A percentile compares a stretch with the other conserved stretches of the same genome.
These are phyloP conservation scores for Eulemur mongoz DNA, from an alignment of 2,797 vertebrate species.

Conservation along the genomic window DNA sequence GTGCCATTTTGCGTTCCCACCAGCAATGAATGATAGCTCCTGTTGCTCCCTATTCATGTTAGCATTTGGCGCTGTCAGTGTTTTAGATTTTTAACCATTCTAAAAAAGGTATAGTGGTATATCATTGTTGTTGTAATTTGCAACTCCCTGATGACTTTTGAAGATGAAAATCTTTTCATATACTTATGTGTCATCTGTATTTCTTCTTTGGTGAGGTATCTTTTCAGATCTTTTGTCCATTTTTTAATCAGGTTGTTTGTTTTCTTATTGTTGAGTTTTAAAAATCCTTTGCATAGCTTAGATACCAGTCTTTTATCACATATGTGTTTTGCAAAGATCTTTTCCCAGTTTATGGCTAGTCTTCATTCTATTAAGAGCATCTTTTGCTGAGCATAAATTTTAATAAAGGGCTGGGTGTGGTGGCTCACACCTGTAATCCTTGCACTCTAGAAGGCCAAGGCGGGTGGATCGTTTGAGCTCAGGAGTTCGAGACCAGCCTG, in stretches of 20 bases:
- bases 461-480: too few relatives aligned
- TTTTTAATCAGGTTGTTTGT: background rate
- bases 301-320: background rate
- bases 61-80: background rate
- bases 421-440: too few relatives aligned
- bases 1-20: background rate
- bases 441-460: too few relatives aligned
- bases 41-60: background rate
- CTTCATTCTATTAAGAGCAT: background rate
- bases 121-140: background rate
- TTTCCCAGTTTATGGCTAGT: background rate
- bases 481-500: too few relatives aligned
- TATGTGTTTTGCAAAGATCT: background rate
- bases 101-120: background rate
- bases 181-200: background rate
- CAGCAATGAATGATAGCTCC: background rate
- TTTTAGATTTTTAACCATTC: background rate
- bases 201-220: background rate
- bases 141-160: background rate
- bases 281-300: background rate
- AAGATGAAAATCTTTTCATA: background rate
- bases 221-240: background rate
- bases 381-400: background rate
- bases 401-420: background rate
- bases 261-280: background rate